Conservation (phyloP, 2,113 vertebrate genomes). For the Psammodynastes pulverulentus region DNA sequence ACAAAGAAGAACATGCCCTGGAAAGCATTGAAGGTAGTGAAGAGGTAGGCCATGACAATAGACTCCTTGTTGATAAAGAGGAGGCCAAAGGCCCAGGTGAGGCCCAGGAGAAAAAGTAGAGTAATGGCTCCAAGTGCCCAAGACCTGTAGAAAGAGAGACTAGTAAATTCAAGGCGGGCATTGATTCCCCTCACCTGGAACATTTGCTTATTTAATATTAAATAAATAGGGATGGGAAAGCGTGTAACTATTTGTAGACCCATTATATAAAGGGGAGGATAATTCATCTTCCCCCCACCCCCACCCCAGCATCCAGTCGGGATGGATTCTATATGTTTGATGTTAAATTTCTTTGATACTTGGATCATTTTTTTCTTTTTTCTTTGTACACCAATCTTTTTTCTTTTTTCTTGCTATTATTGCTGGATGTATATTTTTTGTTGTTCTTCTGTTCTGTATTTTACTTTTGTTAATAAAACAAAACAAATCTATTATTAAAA, state of each 20-base stretch:
- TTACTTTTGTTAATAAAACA: not conserved
- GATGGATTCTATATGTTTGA: not conserved
- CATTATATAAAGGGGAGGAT: not conserved
- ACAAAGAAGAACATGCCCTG: slow-evolving; percentile 96
- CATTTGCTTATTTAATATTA: not conserved
- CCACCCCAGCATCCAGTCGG: not conserved
- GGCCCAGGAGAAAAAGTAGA: slow-evolving; percentile 85
- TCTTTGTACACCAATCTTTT: not conserved
- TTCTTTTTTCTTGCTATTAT: not conserved
- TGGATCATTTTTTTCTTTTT: not conserved
- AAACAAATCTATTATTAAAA: not conserved
- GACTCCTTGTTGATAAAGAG: slow-evolving; percentile 91
- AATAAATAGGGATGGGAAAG: not conserved
- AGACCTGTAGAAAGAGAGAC: slow-evolving; percentile 67
- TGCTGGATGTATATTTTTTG: not conserved
- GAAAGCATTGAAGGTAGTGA: slow-evolving; percentile 93
- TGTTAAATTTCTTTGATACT: not conserved
- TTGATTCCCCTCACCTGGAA: not conserved
- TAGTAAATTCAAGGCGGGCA: not conserved
- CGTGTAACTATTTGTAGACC: not conserved
- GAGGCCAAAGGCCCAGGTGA: slow-evolving; percentile 92
- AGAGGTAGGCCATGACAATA: slow-evolving; percentile 89
- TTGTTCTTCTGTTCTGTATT: not conserved
- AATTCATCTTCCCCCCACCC: not conserved
- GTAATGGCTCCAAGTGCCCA: slow-evolving; percentile 86